phyloP scores from a whole-genome alignment of 2,888 invertebrate species.

The Xylophagus ater region DNA sequence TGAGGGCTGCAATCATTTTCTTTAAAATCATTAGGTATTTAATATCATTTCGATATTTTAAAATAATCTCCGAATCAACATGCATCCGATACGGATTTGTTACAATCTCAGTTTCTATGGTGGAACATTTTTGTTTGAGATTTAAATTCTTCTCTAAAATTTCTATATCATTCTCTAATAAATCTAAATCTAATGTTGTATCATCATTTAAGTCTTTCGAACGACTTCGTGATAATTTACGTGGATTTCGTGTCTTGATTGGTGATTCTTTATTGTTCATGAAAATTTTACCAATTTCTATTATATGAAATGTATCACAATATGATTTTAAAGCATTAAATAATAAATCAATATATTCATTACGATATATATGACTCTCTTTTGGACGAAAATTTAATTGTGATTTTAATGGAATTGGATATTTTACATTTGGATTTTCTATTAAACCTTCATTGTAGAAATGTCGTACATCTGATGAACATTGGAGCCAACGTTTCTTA shows the following conservation, averaged over 20 bases:
- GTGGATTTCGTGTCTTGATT: slow-evolving; percentile 21
- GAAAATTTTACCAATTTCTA: slow-evolving; percentile 18
- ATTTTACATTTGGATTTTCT: too few species aligned
- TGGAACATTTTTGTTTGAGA: slow-evolving; percentile 21
- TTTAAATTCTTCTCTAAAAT: slow-evolving; percentile 20
- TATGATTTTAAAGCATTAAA: slow-evolving; percentile 28
- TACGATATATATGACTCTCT: slow-evolving; percentile 19
- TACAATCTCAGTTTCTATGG: slow-evolving; percentile 26
- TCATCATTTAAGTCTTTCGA: slow-evolving; percentile 16
- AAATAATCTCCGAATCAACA: slow-evolving; percentile 20
- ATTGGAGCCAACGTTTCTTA: slow-evolving; percentile 28
- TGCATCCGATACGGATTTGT: slow-evolving; percentile 22
- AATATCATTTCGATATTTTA: slow-evolving; percentile 24
- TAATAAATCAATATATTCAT: slow-evolving; percentile 28
- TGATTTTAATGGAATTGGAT: slow-evolving; percentile 15
- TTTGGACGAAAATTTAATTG: slow-evolving; percentile 15
- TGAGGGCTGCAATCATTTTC: too few species aligned
- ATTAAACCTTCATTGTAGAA: too few species aligned
- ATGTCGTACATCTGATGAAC: too few species aligned
- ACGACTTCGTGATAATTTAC: slow-evolving; percentile 14
- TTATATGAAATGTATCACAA: slow-evolving; percentile 26
- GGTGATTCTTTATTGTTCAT: neutral
- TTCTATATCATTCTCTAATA: slow-evolving; percentile 21
- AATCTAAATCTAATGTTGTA: slow-evolving; percentile 19
- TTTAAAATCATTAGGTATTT: slow-evolving; percentile 23